Conservation (phyloP, 2,113 vertebrate genomes). For the Alouatta palliata region DNA sequence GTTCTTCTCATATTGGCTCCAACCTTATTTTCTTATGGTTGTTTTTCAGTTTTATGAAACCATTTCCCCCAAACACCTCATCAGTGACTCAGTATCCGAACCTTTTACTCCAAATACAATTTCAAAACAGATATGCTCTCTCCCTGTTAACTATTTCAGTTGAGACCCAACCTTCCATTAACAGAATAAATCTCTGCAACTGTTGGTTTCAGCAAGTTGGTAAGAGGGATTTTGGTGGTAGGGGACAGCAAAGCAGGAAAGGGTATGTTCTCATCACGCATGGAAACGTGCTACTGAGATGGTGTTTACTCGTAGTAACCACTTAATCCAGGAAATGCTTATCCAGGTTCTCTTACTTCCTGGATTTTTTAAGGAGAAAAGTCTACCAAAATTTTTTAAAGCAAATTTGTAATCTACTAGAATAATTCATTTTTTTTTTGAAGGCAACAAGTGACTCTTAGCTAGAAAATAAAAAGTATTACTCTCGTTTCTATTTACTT, state of each 20-base stretch:
- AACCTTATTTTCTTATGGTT: not conserved
- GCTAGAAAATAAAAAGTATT: not conserved
- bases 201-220: not conserved
- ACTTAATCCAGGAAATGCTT: not conserved
- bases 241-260: not conserved
- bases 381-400: not conserved
- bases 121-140: not conserved
- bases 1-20: not conserved
- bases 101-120: not conserved
- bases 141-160: not conserved
- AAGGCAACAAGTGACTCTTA: not conserved
- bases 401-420: not conserved
- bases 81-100: not conserved
- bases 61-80: not conserved
- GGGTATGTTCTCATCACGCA: not conserved
- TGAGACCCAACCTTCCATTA: not conserved
- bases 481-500: not conserved
- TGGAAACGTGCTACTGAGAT: not conserved
- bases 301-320: rapidly evolving
- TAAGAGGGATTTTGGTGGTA: not conserved
- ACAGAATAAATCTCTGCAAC: not conserved
- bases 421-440: not conserved
- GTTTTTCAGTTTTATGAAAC: not conserved
- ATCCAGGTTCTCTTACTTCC: not conserved
- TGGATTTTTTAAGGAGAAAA: not conserved